Evolutionary conservation across 2,113 vertebrate genomes (phyloP), one percentile per base, ranked within the genome.

Genomic region (Nymphicus hollandicus): DNA sequence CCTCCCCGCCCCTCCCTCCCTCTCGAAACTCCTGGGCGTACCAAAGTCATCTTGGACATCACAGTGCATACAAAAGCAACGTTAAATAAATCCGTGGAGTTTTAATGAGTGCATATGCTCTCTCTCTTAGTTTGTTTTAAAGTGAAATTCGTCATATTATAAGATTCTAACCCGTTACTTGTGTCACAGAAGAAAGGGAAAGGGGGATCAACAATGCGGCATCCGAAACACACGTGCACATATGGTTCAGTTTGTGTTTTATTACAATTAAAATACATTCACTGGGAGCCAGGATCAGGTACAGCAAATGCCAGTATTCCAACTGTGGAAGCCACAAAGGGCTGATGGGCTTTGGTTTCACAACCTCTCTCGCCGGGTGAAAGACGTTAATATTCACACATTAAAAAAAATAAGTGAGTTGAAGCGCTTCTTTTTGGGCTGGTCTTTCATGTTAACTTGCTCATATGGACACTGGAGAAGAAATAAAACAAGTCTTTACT

Each of bases 401-500:
- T 98, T 5, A 9, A 9, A 31, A 99, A 98, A 98, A 19, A 29
- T 99, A 93, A 13, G 29, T 24, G 92, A 98, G 88, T 98, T 98
- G 96, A 98, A 99, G 17, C 1, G 28, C 95, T 99, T 99, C 96
- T 97, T 99, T 98, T 98, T 97, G 3, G 97, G 97, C n/a, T 98
- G 94, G 90, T 99, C 98, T 97, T 98, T 98, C 95, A 98, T 97
- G 52, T 98, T 98, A 94, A 97, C 97, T 98, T 99, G 98, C 64
- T 98, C 98, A 80, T 98, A 98, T 33, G 98, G 98, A 98, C 98
- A 98, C 99, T 99, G 97, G 71, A 96, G 91, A 96, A 97, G 91
- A 96, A 97, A 97, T 91, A 88, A 96, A 98, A 94, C 91, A 96
- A 93, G 85, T 56, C 43, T 37, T 96, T 95, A 94, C 18, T 86